A percentile compares a stretch with the other conserved stretches of the same genome.
Conservation (phyloP, 1,140 invertebrate genomes). For the Heterodera schachtii region DNA sequence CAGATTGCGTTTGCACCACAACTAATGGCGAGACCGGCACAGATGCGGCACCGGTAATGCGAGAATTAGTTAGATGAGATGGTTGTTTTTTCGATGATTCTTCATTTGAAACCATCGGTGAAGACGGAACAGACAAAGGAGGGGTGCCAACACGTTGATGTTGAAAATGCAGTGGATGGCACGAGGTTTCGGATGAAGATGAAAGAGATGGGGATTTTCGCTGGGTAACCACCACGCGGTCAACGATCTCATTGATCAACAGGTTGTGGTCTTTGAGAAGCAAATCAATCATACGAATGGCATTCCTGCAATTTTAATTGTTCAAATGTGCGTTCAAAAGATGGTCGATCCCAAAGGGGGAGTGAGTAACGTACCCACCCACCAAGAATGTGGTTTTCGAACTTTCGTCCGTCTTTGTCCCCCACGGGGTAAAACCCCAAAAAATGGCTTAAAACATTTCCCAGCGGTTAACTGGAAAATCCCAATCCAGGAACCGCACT, state of each 20-base stretch:
- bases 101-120: slow-evolving; percentile 2
- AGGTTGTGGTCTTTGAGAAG: slow-evolving; percentile 55
- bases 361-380: no score
- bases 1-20: neutral
- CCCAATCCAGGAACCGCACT: no score
- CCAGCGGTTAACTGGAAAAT: no score
- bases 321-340: no score
- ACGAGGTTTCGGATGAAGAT: slow-evolving; percentile 27
- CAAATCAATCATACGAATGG: slow-evolving; percentile 57
- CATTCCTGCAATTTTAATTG: slow-evolving; percentile 43
- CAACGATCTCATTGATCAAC: slow-evolving; percentile 53
- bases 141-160: neutral
- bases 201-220: slow-evolving; percentile 20
- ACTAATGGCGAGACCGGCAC: slow-evolving; percentile 6
- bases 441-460: no score
- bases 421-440: no score
- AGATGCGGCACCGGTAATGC: neutral
- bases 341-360: no score
- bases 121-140: neutral
- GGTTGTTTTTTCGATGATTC: neutral
- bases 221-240: slow-evolving; percentile 26
- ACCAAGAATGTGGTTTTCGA: no score
- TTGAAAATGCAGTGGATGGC: slow-evolving; percentile 15
- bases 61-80: neutral
- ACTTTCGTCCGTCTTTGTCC: no score